These are phyloP conservation scores for Orcinus orca DNA, from an alignment of 2,113 vertebrate genomes.

Conservation along the genomic window DNA sequence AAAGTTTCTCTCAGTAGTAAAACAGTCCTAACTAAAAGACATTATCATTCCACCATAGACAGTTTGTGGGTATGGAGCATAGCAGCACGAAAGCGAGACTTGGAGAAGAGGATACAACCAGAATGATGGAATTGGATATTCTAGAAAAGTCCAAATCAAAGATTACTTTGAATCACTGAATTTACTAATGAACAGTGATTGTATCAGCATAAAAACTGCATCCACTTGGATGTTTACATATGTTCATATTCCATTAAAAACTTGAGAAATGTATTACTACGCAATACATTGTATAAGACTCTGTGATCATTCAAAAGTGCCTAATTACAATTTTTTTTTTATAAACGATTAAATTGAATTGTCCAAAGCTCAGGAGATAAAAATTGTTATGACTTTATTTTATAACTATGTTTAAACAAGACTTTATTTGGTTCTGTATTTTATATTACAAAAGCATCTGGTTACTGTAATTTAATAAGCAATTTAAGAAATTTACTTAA, in stretches of 20 bases:
- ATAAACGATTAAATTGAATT: neutral
- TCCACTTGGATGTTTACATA: neutral
- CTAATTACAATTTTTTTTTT: neutral
- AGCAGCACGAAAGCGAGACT: neutral
- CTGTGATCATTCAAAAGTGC: neutral
- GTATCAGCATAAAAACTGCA: neutral
- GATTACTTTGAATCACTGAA: neutral
- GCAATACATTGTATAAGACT: neutral
- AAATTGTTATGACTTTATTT: neutral
- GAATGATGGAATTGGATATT: neutral
- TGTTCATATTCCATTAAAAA: neutral
- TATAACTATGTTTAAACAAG: neutral
- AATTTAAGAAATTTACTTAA: slow-evolving; percentile 22
- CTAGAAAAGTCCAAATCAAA: neutral
- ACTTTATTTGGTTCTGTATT: neutral
- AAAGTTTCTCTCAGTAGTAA: neutral
- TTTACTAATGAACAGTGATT: neutral
- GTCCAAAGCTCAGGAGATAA: neutral
- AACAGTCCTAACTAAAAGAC: neutral
- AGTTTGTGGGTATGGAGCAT: neutral
- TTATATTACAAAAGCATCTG: neutral
- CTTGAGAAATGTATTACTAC: neutral
- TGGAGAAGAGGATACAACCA: neutral
- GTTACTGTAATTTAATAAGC: neutral
- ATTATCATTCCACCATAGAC: neutral